phyloP scores from a whole-genome alignment of 2,113 vertebrate species.

The Xiphophorus couchianus region DNA sequence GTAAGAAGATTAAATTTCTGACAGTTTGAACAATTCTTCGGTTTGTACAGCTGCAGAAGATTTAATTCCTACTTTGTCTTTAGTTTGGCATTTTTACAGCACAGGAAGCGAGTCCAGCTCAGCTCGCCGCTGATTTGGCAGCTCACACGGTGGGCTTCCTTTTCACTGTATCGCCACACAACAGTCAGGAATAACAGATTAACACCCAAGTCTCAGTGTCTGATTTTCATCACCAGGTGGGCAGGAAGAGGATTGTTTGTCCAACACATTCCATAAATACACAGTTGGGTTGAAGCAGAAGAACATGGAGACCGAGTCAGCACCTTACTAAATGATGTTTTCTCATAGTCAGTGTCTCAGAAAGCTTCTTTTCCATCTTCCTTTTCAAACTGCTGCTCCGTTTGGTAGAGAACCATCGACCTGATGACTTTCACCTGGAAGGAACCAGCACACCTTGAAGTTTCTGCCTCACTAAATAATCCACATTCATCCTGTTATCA shows the following conservation, averaged over 20 bases:
- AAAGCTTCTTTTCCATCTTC: neutral
- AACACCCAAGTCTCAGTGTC: neutral
- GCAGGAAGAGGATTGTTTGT: neutral
- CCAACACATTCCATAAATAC: neutral
- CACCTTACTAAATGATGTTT: neutral
- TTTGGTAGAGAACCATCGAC: too few relatives aligned
- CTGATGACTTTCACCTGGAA: too few relatives aligned
- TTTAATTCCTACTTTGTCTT: neutral
- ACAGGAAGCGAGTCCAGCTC: neutral
- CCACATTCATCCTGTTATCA: too few relatives aligned
- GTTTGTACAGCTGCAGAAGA: conserved; percentile 3
- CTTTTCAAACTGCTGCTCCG: too few relatives aligned
- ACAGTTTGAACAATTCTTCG: neutral
- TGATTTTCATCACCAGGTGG: neutral
- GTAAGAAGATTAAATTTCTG: neutral
- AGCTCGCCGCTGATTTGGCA: neutral
- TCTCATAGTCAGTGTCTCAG: neutral
- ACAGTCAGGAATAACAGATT: neutral
- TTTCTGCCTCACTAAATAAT: too few relatives aligned
- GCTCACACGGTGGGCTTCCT: neutral
- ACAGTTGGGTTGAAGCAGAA: neutral
- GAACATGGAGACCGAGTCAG: neutral
- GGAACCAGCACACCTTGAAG: too few relatives aligned
- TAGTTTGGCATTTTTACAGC: neutral
- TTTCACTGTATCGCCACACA: neutral